These are phyloP conservation scores for Drosophila bocqueti DNA, from an alignment of 1,140 invertebrate genomes.

Conservation along the genomic window DNA sequence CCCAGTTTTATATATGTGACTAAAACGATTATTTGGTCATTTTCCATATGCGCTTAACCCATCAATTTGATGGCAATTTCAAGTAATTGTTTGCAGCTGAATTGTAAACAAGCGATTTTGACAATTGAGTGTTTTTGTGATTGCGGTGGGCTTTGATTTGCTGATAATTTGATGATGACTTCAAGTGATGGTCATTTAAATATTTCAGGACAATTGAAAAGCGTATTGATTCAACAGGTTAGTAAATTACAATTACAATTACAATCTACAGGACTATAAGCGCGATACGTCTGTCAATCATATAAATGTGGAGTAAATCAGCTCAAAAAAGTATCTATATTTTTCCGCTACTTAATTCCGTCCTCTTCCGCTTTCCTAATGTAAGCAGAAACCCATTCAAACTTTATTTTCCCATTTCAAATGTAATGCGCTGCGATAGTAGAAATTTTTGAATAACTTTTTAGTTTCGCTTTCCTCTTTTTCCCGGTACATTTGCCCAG, in stretches of 20 bases:
- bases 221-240: constrained; percentile 22
- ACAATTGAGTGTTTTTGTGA: constrained; percentile 27
- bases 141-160: constrained; percentile 18
- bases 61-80: constrained; percentile 49
- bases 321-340: not conserved
- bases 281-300: not conserved
- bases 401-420: constrained; percentile 32
- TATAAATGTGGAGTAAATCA: not conserved
- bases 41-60: constrained; percentile 57
- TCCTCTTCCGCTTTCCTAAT: not conserved
- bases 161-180: constrained; percentile 15
- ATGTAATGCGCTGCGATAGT: constrained; percentile 35
- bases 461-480: not conserved
- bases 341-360: not conserved
- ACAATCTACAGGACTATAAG: no score
- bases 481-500: constrained; percentile 27
- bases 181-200: constrained; percentile 29
- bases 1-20: constrained; percentile 49
- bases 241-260: not conserved
- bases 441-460: constrained; percentile 40
- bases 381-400: constrained; percentile 26
- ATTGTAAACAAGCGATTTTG: constrained; percentile 63
- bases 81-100: constrained; percentile 66
- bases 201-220: constrained; percentile 24
- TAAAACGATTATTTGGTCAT: constrained; percentile 77